phyloP scores from a whole-genome alignment of 2,113 vertebrate genomes.

The Peromyscus leucopus region DNA sequence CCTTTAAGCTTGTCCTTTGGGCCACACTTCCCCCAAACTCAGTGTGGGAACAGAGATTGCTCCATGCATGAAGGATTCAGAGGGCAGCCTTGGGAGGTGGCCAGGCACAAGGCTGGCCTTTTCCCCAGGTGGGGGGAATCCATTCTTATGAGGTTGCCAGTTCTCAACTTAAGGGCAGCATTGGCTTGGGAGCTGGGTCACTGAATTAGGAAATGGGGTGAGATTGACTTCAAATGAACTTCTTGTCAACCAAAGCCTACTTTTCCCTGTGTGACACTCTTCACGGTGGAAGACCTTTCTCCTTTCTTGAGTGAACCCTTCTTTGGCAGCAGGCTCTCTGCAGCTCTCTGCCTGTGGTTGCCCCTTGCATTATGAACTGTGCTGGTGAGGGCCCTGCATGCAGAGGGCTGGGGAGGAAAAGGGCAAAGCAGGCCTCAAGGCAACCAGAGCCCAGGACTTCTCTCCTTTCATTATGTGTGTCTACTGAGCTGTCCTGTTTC shows the following conservation, averaged over 20 bases:
- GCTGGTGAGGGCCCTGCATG: not conserved
- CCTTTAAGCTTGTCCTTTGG: not conserved
- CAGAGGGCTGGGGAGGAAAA: conserved; percentile 45
- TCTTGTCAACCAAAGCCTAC: not conserved
- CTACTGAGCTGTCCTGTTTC: conserved; percentile 81
- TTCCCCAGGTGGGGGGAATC: not conserved
- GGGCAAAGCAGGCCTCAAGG: conserved; percentile 62
- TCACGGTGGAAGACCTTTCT: not conserved
- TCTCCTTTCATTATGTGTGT: conserved; percentile 70
- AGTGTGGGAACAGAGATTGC: conserved; percentile 5
- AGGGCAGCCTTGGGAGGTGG: not conserved
- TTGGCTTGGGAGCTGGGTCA: not conserved
- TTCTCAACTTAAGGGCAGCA: not conserved
- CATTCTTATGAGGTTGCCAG: not conserved
- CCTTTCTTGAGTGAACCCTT: not conserved
- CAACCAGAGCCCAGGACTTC: conserved; percentile 55
- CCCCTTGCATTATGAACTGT: not conserved
- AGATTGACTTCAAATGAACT: not conserved
- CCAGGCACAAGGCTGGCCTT: not conserved
- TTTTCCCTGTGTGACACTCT: not conserved
- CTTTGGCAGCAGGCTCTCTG: not conserved
- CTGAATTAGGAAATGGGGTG: not conserved
- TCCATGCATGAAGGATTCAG: not conserved
- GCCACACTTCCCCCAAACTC: not conserved
- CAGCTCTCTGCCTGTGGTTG: not conserved